Base-by-base conservation (phyloP, 2,888 invertebrate species). In the Idaea aversata region DNA sequence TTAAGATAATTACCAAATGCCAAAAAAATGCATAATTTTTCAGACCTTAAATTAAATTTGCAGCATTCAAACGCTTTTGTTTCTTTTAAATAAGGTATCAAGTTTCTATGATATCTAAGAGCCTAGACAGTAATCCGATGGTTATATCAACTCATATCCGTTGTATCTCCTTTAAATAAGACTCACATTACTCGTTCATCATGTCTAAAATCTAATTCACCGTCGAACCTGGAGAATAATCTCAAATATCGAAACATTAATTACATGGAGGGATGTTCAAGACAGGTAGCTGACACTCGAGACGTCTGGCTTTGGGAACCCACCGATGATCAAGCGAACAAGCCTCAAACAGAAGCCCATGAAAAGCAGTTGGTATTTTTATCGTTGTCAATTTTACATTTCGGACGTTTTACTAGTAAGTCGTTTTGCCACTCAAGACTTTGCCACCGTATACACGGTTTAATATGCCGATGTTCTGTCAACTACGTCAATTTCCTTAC, bases 251-350 rank as follows among this genome's bases (percentile, higher is more conserved):
- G 60, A 65, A 77, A 81, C 79, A 82, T 85, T 87, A 86, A 87
- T 88, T 86, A 85, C 82, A 82, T 78, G 68, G 68, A 80, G 79
- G 77, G 72, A 77, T 75, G 79, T 70, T 73, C 70, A 82, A 83
- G 75, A 77, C 82, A 86, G 85, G 87, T 85, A 86, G 83, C 82
- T 76, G 83, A 82, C 81, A 88, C 90, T 91, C 79, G 89, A 90
- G 90, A 91, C 89, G 90, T 90, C 88, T 88, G 86, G 85, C 81
- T 80, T 76, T 75, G 77, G 72, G 68, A 64, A 73, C 74, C 64
- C 63, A 68, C 69, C 76, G 13, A 47, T 13, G 47, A 47, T 10
- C 47, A 47, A 7, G 47, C 47, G 13, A 10, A 5, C 47, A 47
- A 47, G 25, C 47, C 13, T 13, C 5, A 47, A 47, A 47, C 47